Base-by-base conservation (phyloP, 2,888 invertebrate genomes). In the Trissoscelio sp. region DNA sequence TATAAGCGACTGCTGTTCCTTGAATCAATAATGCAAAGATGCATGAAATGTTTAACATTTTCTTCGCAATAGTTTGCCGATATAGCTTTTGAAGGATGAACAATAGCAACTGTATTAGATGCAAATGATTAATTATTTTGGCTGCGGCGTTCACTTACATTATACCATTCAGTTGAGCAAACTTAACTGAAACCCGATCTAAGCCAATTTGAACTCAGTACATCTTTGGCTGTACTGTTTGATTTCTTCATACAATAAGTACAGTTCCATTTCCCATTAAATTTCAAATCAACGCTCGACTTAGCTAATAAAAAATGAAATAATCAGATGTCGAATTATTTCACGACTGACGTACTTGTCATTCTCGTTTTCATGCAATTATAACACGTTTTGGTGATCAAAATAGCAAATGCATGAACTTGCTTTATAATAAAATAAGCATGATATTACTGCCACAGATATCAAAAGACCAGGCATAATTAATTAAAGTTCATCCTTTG, bases 111-210 rank as follows among this genome's bases (percentile, higher is more conserved):
- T 16, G 6, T 16, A 34, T n/a, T 57, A n/a, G 18, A 37, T 37
- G 34, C 34, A 57, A 57, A 57, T 37, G 16, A 18, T 57, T n/a
- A 57, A 16, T 57, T 20, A 57, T 57, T 57, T 34, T 37, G 11
- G 57, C 39, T 39, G n/a, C 58, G 6, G 5, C 12, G 4, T 42
- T 58, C 39, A 37, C 4, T 57, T 18, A 39, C 18, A 3, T 14
- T 6, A 3, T 22, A 58, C 14, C 3, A 20, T 22, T 58, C 22
- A 22, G 2, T 57, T 18, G 37, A 34, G 20, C 20, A 57, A 57
- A 20, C 20, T 46, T 18, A 46, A 46, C 46, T 46, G 34, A 62
- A 62, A 46, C 46, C 44, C 20, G 28, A 60, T 16, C 24, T 44
- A 37, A 44, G 9, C 44, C 24, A 44, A 60, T 5, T 60, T 24